phyloP scores from a whole-genome alignment of 92 coral and sea anemone genomes.

The Epizoanthus ramosus region DNA sequence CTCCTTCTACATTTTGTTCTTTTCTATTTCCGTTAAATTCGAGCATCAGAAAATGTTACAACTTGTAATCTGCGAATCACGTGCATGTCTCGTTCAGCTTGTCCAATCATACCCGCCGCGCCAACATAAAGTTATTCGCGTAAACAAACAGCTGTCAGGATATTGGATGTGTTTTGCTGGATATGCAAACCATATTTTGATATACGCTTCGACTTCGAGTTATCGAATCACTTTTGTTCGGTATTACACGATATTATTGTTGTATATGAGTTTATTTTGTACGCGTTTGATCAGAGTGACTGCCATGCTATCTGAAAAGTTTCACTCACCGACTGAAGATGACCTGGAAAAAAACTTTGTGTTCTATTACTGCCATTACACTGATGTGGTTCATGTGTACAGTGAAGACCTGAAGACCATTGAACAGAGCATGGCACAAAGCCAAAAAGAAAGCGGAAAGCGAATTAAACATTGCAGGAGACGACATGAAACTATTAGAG shows the following conservation, averaged over 20 bases:
- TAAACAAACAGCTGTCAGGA: constrained; percentile 21
- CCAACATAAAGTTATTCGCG: background rate
- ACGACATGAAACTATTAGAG: constrained; percentile 13
- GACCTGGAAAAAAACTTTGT: constrained; percentile 4
- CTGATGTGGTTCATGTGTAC: constrained; percentile 12
- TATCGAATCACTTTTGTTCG: background rate
- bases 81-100: too few species aligned
- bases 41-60: too few species aligned
- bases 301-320: constrained; percentile 6
- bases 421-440: constrained; percentile 38
- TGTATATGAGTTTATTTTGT: background rate
- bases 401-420: constrained; percentile 43
- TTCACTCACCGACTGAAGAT: background rate
- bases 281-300: background rate
- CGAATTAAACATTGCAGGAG: constrained; percentile 35
- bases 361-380: constrained; percentile 12
- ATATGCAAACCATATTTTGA: background rate
- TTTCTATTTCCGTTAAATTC: too few species aligned
- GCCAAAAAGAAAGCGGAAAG: constrained; percentile 15
- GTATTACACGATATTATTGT: background rate
- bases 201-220: background rate
- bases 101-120: constrained; percentile 14
- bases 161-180: constrained; percentile 9
- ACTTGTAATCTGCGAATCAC: too few species aligned
- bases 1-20: too few species aligned